Evolutionary conservation across 1,140 invertebrate genomes (phyloP).

Genomic region (Wasmannia auropunctata): DNA sequence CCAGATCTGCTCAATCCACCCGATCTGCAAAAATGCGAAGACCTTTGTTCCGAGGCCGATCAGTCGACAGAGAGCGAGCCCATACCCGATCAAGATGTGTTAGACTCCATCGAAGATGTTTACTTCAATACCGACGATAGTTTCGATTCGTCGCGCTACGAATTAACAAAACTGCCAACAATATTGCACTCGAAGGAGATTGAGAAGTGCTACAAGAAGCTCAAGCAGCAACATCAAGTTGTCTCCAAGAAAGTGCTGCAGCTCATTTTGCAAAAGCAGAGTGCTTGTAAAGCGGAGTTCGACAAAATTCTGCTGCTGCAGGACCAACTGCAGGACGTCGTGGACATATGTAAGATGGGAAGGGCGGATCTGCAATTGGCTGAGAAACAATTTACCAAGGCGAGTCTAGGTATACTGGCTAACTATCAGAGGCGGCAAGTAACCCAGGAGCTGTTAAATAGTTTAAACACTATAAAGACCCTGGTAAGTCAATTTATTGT

Average conservation of each 20-base stretch:
- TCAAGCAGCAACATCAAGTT: constrained; percentile 92
- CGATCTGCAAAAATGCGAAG: constrained; percentile 72
- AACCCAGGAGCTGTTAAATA: constrained; percentile 91
- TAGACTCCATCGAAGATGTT: constrained; percentile 89
- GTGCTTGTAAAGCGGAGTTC: constrained; percentile 93
- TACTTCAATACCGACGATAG: constrained; percentile 88
- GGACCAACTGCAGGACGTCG: constrained; percentile 89
- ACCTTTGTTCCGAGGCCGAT: constrained; percentile 75
- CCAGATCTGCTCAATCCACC: constrained; percentile 79
- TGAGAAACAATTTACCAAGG: constrained; percentile 92
- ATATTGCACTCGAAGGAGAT: constrained; percentile 89
- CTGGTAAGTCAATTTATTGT: constrained; percentile 87
- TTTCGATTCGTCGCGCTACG: constrained; percentile 89
- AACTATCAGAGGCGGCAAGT: constrained; percentile 95
- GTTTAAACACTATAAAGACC: constrained; percentile 93
- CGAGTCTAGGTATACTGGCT: constrained; percentile 94
- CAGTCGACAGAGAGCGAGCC: constrained; percentile 83
- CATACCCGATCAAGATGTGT: constrained; percentile 90
- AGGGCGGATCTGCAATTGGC: constrained; percentile 90
- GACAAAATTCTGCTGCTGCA: constrained; percentile 92
- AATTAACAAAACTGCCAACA: constrained; percentile 89
- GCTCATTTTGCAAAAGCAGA: constrained; percentile 95
- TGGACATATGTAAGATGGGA: constrained; percentile 90
- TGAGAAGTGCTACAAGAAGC: constrained; percentile 87
- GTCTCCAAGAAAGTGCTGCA: constrained; percentile 96